A percentile compares a stretch with the other conserved stretches of the same genome.
Conservation (phyloP, 2,113 vertebrate genomes). For the Scolopax mira region DNA sequence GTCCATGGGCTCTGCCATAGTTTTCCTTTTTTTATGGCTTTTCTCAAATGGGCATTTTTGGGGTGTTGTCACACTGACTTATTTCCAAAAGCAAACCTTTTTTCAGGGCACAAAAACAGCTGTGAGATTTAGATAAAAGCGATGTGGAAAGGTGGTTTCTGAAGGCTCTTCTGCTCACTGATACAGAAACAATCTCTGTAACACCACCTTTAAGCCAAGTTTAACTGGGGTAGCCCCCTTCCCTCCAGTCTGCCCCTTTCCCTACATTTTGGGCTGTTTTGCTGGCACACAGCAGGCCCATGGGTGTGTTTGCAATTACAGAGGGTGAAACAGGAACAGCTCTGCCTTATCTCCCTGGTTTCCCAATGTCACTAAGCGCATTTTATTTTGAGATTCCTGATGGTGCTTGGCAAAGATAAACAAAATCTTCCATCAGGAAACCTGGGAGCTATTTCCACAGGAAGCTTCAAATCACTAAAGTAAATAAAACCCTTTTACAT, state of each 20-base stretch:
- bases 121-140: not conserved
- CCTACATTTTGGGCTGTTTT: conserved; percentile 62
- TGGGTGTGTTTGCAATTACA: conserved; percentile 81
- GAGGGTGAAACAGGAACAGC: conserved; percentile 90
- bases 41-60: not conserved
- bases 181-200: not conserved
- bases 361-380: conserved; percentile 86
- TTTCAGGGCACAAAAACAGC: not conserved
- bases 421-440: conserved; percentile 99
- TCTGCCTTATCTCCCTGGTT: conserved; percentile 86
- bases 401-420: conserved; percentile 99
- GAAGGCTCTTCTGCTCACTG: not conserved
- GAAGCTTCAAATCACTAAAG: conserved; percentile 99
- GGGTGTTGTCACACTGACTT: not conserved
- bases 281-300: conserved; percentile 72
- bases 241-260: conserved; percentile 27
- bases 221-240: not conserved
- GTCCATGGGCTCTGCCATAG: not conserved
- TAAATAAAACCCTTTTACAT: conserved; percentile 88
- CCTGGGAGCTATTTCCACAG: conserved; percentile 96
- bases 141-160: not conserved
- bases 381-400: conserved; percentile 99
- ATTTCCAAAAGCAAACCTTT: not conserved
- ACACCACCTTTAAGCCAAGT: not conserved
- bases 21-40: not conserved